phyloP scores from a whole-genome alignment of 2,797 vertebrate genomes.

The Chelon labrosus region DNA sequence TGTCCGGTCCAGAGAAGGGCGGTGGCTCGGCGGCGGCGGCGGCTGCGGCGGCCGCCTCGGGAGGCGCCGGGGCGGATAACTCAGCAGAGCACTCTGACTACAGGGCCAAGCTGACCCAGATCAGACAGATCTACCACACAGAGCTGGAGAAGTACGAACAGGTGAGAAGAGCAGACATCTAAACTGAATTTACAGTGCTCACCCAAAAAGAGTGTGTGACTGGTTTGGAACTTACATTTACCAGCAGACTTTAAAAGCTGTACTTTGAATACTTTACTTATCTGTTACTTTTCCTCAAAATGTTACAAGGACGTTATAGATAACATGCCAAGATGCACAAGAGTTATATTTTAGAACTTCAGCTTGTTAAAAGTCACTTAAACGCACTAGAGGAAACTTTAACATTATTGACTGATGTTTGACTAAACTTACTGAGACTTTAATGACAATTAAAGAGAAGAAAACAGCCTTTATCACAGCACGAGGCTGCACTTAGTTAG shows the following conservation, averaged over 20 bases:
- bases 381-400: not conserved
- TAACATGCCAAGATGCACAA: too few relatives aligned
- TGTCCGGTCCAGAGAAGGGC: conserved; percentile 95
- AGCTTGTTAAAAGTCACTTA: not conserved
- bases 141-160: conserved; percentile 99
- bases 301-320: too few relatives aligned
- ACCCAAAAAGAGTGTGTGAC: too few relatives aligned
- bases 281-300: too few relatives aligned
- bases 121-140: conserved; percentile 98
- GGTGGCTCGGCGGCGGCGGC: conserved; percentile 93
- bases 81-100: conserved; percentile 97
- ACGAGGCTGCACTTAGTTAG: too few relatives aligned
- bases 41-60: conserved; percentile 91
- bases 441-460: too few relatives aligned
- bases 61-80: conserved; percentile 91
- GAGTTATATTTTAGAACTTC: not conserved
- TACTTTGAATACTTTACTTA: too few relatives aligned
- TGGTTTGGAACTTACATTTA: too few relatives aligned
- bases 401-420: not conserved
- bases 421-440: too few relatives aligned
- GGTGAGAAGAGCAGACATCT: conserved; percentile 78
- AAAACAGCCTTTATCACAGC: too few relatives aligned
- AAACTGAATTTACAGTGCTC: too few relatives aligned
- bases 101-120: conserved; percentile 97
- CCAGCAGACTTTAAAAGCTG: too few relatives aligned